Percentiles rank a stretch among this genome's conserved stretches.
phyloP scores from a whole-genome alignment of 2,888 invertebrate genomes.

The Carabus problematicus region DNA sequence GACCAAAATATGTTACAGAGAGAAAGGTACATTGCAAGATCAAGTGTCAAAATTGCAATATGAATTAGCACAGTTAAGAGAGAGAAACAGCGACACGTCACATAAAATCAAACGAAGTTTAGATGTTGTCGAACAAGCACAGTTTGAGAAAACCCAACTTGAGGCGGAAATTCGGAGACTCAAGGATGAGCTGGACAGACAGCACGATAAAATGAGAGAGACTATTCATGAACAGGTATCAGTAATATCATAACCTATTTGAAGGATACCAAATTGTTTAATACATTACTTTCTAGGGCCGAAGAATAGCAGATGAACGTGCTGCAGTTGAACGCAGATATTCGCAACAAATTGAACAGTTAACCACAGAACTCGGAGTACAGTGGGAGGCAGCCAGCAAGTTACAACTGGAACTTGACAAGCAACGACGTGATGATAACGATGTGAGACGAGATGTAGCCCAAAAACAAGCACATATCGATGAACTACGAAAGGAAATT shows the following conservation, averaged over 20 bases:
- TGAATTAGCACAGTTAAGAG: conserved; percentile 69
- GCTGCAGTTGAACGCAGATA: conserved; percentile 76
- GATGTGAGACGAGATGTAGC: conserved; percentile 79
- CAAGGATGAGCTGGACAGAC: conserved; percentile 78
- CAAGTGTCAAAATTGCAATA: conserved; percentile 73
- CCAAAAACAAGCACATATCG: conserved; percentile 77
- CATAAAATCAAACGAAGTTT: conserved; percentile 71
- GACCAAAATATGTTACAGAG: conserved; percentile 58
- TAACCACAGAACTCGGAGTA: conserved; percentile 78
- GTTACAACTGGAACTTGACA: conserved; percentile 77
- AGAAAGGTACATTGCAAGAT: conserved; percentile 72
- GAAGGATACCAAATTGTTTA: conserved; percentile 68
- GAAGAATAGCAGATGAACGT: conserved; percentile 74
- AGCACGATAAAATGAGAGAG: conserved; percentile 78
- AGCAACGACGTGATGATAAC: conserved; percentile 77
- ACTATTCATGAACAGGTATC: conserved; percentile 74
- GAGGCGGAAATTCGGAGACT: conserved; percentile 78
- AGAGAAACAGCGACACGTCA: conserved; percentile 67
- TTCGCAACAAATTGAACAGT: conserved; percentile 76
- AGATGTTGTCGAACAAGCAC: conserved; percentile 77
- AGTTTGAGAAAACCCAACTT: conserved; percentile 78
- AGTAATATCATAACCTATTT: conserved; percentile 27
- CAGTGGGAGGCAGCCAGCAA: conserved; percentile 84
- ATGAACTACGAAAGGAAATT: conserved; percentile 81
- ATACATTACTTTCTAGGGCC: conserved; percentile 51